Evolutionary conservation across 1,140 invertebrate species (phyloP).

Genomic region (Thaumetopoea pityocampa): DNA sequence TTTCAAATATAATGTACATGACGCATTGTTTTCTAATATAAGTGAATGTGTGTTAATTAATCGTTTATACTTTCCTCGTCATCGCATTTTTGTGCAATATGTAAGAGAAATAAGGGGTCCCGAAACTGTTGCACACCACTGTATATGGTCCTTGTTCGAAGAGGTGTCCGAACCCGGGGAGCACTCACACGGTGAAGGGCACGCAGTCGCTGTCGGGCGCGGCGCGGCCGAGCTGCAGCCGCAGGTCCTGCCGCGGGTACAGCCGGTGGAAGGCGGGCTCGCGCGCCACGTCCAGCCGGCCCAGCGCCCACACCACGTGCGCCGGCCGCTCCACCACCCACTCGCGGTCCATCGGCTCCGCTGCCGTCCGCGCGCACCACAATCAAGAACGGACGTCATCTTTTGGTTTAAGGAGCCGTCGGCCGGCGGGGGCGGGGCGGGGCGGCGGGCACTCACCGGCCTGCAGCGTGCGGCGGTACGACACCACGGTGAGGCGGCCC

Average conservation of each 20-base stretch:
- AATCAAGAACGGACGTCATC: too few relatives aligned
- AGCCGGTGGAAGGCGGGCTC: conserved; percentile 90
- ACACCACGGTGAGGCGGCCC: conserved; percentile 87
- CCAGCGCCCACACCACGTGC: conserved; percentile 91
- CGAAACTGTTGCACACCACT: not conserved
- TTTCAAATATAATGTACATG: too few relatives aligned
- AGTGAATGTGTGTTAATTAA: too few relatives aligned
- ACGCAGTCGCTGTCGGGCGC: conserved; percentile 82
- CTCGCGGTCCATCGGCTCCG: conserved; percentile 87
- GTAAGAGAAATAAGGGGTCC: too few relatives aligned
- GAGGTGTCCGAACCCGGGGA: not conserved
- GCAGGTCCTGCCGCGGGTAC: conserved; percentile 83
- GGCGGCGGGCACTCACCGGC: conserved; percentile 77
- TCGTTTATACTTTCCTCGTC: too few relatives aligned
- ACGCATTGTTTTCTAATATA: too few relatives aligned
- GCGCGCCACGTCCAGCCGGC: conserved; percentile 84
- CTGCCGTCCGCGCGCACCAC: conserved; percentile 50
- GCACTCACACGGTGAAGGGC: conserved; percentile 78
- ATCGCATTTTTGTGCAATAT: too few relatives aligned
- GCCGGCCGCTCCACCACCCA: conserved; percentile 80
- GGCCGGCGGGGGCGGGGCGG: not conserved
- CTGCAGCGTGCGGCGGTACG: conserved; percentile 84
- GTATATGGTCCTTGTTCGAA: not conserved
- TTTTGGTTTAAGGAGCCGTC: too few relatives aligned
- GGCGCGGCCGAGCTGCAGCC: conserved; percentile 81